phyloP scores from a whole-genome alignment of 2,888 invertebrate genomes.

The Phengaris alcon region DNA sequence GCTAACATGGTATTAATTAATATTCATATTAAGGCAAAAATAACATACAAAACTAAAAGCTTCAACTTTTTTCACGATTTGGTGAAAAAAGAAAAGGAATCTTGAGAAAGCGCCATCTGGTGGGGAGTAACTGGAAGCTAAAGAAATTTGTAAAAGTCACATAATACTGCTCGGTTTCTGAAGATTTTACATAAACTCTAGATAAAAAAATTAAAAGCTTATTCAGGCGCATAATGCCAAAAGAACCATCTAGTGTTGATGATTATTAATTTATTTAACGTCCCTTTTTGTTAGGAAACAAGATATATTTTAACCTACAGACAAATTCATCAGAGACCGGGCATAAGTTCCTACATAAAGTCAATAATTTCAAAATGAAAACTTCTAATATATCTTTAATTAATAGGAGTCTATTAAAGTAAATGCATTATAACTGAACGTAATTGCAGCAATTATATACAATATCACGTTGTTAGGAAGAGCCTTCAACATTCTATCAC shows the following conservation, averaged over 20 bases:
- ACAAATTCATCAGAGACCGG: too few species aligned
- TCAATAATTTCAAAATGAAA: not conserved
- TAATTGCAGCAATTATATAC: constrained; percentile 35
- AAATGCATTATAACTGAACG: constrained; percentile 23
- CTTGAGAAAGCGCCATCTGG: constrained; percentile 37
- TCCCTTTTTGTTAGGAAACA: too few species aligned
- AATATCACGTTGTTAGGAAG: constrained; percentile 52
- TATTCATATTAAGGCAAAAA: not conserved
- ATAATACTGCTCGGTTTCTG: too few species aligned
- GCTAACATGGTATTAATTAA: not conserved
- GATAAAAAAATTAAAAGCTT: too few species aligned
- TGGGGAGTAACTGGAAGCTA: constrained; percentile 29
- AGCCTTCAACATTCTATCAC: constrained; percentile 64
- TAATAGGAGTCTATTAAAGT: not conserved
- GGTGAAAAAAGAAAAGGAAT: not conserved
- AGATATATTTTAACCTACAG: too few species aligned
- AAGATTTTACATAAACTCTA: too few species aligned
- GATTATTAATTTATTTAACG: too few species aligned
- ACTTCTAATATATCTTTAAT: not conserved
- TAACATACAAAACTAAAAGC: not conserved
- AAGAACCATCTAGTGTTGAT: too few species aligned
- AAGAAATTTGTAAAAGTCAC: not conserved
- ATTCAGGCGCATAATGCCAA: too few species aligned
- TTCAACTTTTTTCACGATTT: too few species aligned
- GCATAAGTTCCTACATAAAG: not conserved